Percentiles rank a stretch among this genome's conserved stretches.
Evolutionary conservation across 2,797 vertebrate species (phyloP).

Genomic region (Melanitta fusca): DNA sequence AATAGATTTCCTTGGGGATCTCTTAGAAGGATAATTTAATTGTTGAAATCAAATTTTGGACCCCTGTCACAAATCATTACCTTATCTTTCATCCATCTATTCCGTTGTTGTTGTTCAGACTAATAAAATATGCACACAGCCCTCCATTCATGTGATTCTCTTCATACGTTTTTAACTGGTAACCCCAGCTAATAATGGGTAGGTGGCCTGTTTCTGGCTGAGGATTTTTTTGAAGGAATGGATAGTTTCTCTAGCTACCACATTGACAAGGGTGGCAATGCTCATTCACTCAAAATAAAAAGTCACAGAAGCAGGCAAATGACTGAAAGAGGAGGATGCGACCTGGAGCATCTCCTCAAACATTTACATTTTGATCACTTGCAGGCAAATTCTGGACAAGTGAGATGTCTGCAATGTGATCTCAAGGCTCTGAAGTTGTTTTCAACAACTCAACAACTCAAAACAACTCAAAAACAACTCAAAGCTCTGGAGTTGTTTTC

Average conservation of each 20-base stretch:
- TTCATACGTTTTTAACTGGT: slow-evolving; percentile 75
- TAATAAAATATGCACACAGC: slow-evolving; percentile 75
- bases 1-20: slow-evolving; percentile 82
- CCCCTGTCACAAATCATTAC: slow-evolving; percentile 84
- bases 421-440: not conserved
- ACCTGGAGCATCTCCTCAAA: not conserved
- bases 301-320: not conserved
- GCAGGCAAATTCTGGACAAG: not conserved
- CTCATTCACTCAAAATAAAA: not conserved
- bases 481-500: not conserved
- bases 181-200: slow-evolving; percentile 63
- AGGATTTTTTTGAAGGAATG: slow-evolving; percentile 50
- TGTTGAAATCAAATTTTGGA: slow-evolving; percentile 84
- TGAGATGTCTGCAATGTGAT: not conserved
- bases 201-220: slow-evolving; percentile 62
- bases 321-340: not conserved
- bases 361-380: not conserved
- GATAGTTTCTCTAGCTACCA: slow-evolving; percentile 55
- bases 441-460: not conserved
- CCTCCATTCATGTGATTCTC: slow-evolving; percentile 75
- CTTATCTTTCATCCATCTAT: slow-evolving; percentile 81
- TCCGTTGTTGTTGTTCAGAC: slow-evolving; percentile 77
- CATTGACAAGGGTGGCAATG: not conserved
- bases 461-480: no score
- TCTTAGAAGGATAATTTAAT: slow-evolving; percentile 82